Conservation (phyloP, 2,888 invertebrate genomes). For the Epinotia nisella region DNA sequence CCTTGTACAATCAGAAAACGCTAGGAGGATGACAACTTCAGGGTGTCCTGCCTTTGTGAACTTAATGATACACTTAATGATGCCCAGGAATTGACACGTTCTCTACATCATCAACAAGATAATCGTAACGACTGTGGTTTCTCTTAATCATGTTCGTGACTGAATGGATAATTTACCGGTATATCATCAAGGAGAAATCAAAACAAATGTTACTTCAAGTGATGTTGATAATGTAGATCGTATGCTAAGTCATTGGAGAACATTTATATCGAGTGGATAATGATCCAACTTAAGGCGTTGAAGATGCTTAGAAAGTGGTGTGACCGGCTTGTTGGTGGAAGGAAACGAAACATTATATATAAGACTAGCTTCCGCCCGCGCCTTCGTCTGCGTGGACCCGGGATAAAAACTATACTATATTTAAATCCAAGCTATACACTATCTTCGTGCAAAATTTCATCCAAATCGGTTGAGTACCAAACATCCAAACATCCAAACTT, state of each 20-base stretch:
- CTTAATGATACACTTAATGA: not conserved
- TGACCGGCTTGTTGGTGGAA: slow-evolving; percentile 9
- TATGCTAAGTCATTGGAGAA: slow-evolving; percentile 32
- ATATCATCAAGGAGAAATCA: slow-evolving; percentile 24
- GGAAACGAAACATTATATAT: slow-evolving; percentile 10
- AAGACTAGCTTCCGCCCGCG: too few relatives aligned
- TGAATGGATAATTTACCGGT: slow-evolving; percentile 19
- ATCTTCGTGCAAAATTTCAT: too few relatives aligned
- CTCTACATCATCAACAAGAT: slow-evolving; percentile 9
- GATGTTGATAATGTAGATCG: slow-evolving; percentile 15
- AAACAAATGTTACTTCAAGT: slow-evolving; percentile 22
- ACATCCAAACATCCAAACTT: too few relatives aligned
- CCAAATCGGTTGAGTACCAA: too few relatives aligned
- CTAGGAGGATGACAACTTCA: too few relatives aligned
- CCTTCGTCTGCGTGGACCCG: too few relatives aligned
- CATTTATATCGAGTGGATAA: slow-evolving; percentile 32
- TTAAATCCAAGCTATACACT: too few relatives aligned
- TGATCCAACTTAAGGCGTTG: slow-evolving; percentile 21
- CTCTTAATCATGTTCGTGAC: slow-evolving; percentile 2
- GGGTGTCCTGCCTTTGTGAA: too few relatives aligned
- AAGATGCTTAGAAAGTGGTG: slow-evolving; percentile 41
- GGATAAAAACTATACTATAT: too few relatives aligned
- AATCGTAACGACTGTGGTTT: slow-evolving; percentile 14
- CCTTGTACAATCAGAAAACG: too few relatives aligned
- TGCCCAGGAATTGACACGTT: slow-evolving; percentile 3